A percentile compares a stretch with the other conserved stretches of the same genome.
Conservation (phyloP, 1,140 invertebrate species). For the Pollicipes pollicipes region DNA sequence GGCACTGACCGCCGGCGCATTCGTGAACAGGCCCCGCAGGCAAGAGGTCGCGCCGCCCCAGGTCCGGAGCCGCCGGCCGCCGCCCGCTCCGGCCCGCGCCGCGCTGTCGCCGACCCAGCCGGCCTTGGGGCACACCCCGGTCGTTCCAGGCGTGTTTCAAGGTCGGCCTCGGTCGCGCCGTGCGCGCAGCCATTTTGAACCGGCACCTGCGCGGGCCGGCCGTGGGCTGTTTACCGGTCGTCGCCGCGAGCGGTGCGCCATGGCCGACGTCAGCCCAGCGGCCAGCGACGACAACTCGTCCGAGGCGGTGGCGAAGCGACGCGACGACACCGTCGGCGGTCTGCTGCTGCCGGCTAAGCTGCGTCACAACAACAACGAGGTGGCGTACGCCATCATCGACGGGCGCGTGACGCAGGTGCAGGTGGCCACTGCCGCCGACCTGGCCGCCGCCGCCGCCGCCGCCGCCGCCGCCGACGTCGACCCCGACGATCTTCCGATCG, state of each 20-base stretch:
- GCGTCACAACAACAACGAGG: not conserved
- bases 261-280: not conserved
- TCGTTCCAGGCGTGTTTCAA: not conserved
- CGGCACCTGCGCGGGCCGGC: not conserved
- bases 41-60: not conserved
- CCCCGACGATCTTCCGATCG: not conserved
- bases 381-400: constrained; percentile 4
- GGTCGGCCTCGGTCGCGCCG: not conserved
- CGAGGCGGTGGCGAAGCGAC: too few species aligned
- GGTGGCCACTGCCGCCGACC: not conserved
- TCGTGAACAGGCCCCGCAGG: constrained; percentile 1
- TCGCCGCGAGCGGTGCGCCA: not conserved
- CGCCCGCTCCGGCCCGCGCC: too few species aligned
- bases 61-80: too few species aligned
- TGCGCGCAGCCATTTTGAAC: not conserved
- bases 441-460: not conserved
- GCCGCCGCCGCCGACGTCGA: not conserved
- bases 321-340: not conserved
- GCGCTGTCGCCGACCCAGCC: not conserved
- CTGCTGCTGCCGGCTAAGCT: not conserved
- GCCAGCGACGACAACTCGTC: not conserved
- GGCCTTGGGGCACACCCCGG: not conserved
- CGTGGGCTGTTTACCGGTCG: not conserved
- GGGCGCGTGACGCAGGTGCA: constrained; percentile 3
- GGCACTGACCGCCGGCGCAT: not conserved